Percentiles rank a stretch among this genome's conserved stretches.
Evolutionary conservation across 2,113 vertebrate species (phyloP).

Genomic region (Boleophthalmus pectinirostris): DNA sequence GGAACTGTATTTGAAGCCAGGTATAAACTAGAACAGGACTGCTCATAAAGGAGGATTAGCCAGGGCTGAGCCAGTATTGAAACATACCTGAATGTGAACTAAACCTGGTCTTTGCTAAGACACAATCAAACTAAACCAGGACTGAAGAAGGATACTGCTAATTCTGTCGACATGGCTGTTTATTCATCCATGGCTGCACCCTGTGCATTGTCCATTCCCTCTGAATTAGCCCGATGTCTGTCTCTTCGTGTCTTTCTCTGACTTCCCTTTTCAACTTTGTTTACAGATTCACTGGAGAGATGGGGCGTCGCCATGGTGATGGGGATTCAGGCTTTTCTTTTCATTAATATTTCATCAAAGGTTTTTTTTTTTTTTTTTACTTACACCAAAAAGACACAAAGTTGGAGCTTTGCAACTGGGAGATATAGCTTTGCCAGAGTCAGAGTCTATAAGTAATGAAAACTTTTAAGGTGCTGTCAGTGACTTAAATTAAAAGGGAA

Average conservation of each 20-base stretch:
- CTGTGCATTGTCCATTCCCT: conserved; percentile 13
- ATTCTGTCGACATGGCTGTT: not conserved
- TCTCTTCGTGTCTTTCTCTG: not conserved
- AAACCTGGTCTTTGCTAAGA: not conserved
- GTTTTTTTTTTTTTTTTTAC: conserved; percentile 36
- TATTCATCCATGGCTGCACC: conserved; percentile 12
- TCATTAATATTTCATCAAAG: conserved; percentile 68
- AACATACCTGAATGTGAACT: too few relatives aligned
- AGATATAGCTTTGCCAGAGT: conserved; percentile 7
- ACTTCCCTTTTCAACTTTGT: conserved; percentile 19
- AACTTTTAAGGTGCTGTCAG: conserved; percentile 6
- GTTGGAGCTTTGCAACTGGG: conserved; percentile 19
- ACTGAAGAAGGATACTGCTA: not conserved
- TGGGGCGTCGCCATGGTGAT: conserved; percentile 57
- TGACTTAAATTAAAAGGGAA: conserved; percentile 23
- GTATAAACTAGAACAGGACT: too few relatives aligned
- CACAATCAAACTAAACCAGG: not conserved
- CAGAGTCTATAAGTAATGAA: conserved; percentile 23
- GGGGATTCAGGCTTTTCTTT: conserved; percentile 52
- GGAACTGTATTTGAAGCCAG: not conserved
- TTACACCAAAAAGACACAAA: conserved; percentile 31
- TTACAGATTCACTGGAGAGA: conserved; percentile 43
- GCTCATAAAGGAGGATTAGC: not conserved
- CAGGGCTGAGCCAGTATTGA: not conserved
- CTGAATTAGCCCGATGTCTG: conserved; percentile 14